Conservation (phyloP, 2,797 vertebrate species). For the Carapus acus region DNA sequence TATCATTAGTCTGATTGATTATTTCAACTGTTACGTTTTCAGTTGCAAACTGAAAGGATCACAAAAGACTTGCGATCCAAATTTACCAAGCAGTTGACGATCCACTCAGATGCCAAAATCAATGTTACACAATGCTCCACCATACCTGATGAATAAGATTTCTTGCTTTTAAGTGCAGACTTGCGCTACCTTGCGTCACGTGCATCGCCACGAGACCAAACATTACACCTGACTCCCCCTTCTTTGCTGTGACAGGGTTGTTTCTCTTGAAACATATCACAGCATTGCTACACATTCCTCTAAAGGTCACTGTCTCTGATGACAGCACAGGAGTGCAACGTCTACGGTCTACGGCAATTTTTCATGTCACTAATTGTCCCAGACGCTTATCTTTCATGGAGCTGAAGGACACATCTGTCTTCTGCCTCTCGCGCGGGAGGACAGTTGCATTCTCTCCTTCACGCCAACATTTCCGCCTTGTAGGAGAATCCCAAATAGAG, state of each 20-base stretch:
- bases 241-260: constrained; percentile 27
- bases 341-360: constrained; percentile 40
- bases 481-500: constrained; percentile 48
- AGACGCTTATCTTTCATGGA: constrained; percentile 28
- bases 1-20: too few species aligned
- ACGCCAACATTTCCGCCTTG: constrained; percentile 46
- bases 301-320: constrained; percentile 8
- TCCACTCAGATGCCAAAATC: not conserved
- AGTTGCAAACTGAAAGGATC: too few species aligned
- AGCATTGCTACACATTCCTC: constrained; percentile 11
- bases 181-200: constrained; percentile 54
- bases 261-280: constrained; percentile 30
- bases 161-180: constrained; percentile 34
- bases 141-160: constrained; percentile 28
- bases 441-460: constrained; percentile 53
- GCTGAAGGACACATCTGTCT: constrained; percentile 36
- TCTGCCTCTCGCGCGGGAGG: constrained; percentile 43
- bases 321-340: constrained; percentile 12
- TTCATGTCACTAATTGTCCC: constrained; percentile 40
- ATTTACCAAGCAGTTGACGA: not conserved
- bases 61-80: too few species aligned
- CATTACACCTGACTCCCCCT: constrained; percentile 27
- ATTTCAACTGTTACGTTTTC: too few species aligned
- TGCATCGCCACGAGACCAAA: constrained; percentile 28
- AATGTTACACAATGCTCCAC: constrained; percentile 6